A percentile compares a stretch with the other conserved stretches of the same genome.
Conservation (phyloP, 1,140 invertebrate species). For the Eurosta solidaginis region DNA sequence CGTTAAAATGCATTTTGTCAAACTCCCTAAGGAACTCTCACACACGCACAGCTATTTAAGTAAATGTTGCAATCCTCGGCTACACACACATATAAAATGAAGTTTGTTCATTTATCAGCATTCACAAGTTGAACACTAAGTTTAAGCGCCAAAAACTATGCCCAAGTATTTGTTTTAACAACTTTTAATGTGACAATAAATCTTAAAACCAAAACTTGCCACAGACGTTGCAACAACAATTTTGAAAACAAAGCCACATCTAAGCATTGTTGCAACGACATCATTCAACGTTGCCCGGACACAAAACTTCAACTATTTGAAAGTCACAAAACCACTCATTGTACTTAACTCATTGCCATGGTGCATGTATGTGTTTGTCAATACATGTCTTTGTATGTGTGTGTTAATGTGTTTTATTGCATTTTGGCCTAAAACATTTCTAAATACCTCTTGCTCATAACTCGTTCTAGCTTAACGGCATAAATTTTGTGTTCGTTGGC, state of each 20-base stretch:
- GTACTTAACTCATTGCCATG: background rate
- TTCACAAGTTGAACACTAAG: background rate
- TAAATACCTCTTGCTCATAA: background rate
- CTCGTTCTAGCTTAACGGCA: background rate
- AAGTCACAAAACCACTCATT: background rate
- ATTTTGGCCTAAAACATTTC: slow-evolving; percentile 24
- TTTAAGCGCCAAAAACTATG: slow-evolving; percentile 11
- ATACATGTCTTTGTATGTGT: background rate
- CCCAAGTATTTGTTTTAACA: slow-evolving; percentile 9
- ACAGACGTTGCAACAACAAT: background rate
- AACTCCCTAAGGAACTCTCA: no score
- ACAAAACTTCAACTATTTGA: slow-evolving; percentile 21
- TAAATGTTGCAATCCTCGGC: no score
- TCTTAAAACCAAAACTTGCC: background rate
- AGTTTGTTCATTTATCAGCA: background rate
- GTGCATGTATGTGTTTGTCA: background rate
- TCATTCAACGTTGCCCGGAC: background rate
- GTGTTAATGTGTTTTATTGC: background rate
- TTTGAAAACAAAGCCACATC: background rate
- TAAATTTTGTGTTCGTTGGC: background rate
- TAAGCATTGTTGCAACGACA: background rate
- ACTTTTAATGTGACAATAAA: slow-evolving; percentile 27
- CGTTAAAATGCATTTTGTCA: no score
- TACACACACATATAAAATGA: background rate
- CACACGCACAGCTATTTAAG: no score